Base-by-base conservation (phyloP, 2,888 invertebrate species). In the Tyria jacobaeae region DNA sequence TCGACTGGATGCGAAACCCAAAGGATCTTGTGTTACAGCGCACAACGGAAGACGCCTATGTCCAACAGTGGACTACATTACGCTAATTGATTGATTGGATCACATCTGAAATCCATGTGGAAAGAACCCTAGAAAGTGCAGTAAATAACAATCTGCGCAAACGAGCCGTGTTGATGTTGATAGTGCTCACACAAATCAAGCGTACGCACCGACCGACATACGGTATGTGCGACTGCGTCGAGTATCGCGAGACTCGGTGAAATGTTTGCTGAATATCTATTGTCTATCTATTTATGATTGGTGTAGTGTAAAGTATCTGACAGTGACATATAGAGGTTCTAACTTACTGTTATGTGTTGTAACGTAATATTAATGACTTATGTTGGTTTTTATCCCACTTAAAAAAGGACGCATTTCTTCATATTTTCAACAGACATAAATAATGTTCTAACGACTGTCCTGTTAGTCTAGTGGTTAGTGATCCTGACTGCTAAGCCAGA, bases 141-240 rank as follows among this genome's bases (percentile, higher is more conserved):
- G 84, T 87, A 86, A 87, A 87, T 86, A 86, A 86, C 87, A 87
- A 86, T 86, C 83, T 81, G 70, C 70, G 84, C 85, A 86, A 88
- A 87, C 87, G 85, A 87, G 86, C 75, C 65, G 74, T 76, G 83
- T 68, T 81, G 85, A 81, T 81, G 79, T 80, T 78, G 83, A 77
- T 81, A 76, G 68, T 71, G 70, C 74, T 71, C 64, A 66, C 79
- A 78, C 80, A 81, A 80, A 82, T 81, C 81, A 80, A 58, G 60
- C 64, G 71, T 63, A 66, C 59, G 60, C 66, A 55, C 50, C 57
- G 41, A 47, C 62, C 62, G 48, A 68, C 72, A 68, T 63, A 67
- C 76, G 57, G 58, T 68, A 76, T 71, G 73, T 68, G 71, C 66
- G 64, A 71, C 62, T 71, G 71, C 69, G 69, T 68, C 60, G 56